Evolutionary conservation across 2,888 invertebrate genomes (phyloP).

Genomic region (Neoscelio sp.): DNA sequence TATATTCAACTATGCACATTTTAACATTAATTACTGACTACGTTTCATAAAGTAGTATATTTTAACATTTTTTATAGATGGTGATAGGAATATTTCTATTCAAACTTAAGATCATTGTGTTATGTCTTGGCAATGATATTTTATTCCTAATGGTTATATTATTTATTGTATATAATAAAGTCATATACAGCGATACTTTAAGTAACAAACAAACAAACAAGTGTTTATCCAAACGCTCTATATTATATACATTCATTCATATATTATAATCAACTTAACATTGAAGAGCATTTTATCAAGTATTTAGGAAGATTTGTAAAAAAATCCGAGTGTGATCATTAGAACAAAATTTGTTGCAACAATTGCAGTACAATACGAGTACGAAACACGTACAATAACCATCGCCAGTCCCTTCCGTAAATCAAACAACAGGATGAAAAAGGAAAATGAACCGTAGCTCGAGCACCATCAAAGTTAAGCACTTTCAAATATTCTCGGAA

Average conservation of each 20-base stretch:
- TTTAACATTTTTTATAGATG: conserved; percentile 37
- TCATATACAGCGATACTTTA: conserved; percentile 19
- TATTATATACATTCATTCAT: too few relatives aligned
- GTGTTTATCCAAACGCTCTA: too few relatives aligned
- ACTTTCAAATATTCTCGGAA: conserved; percentile 67
- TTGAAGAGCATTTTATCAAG: too few relatives aligned
- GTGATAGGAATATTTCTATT: conserved; percentile 41
- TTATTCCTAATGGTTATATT: conserved; percentile 33
- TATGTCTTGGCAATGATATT: conserved; percentile 21
- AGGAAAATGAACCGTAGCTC: conserved; percentile 56
- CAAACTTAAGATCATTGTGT: conserved; percentile 14
- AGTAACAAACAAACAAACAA: too few relatives aligned
- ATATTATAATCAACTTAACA: too few relatives aligned
- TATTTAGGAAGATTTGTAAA: too few relatives aligned
- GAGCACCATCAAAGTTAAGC: conserved; percentile 62
- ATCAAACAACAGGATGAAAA: conserved; percentile 62
- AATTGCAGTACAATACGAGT: conserved; percentile 8
- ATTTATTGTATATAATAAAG: conserved; percentile 45
- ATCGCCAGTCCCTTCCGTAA: conserved; percentile 49
- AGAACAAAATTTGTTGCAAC: conserved; percentile 6
- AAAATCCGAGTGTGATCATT: conserved; percentile 15
- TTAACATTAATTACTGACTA: conserved; percentile 6
- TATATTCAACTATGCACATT: conserved; percentile 36
- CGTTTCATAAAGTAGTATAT: conserved; percentile 19
- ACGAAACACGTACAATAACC: conserved; percentile 19